A percentile compares a stretch with the other conserved stretches of the same genome.
Conservation (phyloP, 2,113 vertebrate species). For the Pedionomus torquatus region DNA sequence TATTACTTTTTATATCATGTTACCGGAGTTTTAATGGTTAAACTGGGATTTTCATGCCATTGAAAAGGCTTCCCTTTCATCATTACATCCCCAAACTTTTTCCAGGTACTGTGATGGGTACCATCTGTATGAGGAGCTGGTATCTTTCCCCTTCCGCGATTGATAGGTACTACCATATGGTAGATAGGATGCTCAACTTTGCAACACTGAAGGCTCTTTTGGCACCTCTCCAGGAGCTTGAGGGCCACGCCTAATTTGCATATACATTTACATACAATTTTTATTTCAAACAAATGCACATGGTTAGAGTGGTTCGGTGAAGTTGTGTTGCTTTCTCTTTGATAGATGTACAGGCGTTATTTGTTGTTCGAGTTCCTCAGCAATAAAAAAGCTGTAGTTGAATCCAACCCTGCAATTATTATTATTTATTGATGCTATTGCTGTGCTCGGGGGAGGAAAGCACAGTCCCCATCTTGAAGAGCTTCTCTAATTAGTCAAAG, state of each 20-base stretch:
- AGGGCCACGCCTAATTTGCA: constrained; percentile 61
- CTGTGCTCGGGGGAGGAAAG: neutral
- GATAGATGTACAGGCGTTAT: neutral
- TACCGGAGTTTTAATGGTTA: neutral
- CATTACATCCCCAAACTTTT: neutral
- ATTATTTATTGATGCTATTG: constrained; percentile 17
- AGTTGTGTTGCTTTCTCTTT: neutral
- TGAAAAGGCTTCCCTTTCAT: fast-evolving
- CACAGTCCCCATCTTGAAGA: neutral
- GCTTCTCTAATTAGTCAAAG: neutral
- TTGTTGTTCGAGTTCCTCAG: constrained; percentile 6
- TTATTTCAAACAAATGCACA: constrained; percentile 28
- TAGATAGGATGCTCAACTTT: constrained; percentile 50
- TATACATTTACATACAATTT: constrained; percentile 53
- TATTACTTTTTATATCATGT: neutral
- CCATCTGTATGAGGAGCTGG: constrained; percentile 34
- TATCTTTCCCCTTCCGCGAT: neutral
- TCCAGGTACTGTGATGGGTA: neutral
- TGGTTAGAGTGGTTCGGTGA: neutral
- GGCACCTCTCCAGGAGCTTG: constrained; percentile 38
- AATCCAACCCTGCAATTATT: constrained; percentile 2
- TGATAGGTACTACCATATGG: constrained; percentile 57
- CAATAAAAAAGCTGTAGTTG: neutral
- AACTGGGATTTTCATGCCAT: neutral
- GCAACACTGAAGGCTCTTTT: constrained; percentile 35